Conservation (phyloP, 1,140 invertebrate genomes). For the Anastrepha obliqua region DNA sequence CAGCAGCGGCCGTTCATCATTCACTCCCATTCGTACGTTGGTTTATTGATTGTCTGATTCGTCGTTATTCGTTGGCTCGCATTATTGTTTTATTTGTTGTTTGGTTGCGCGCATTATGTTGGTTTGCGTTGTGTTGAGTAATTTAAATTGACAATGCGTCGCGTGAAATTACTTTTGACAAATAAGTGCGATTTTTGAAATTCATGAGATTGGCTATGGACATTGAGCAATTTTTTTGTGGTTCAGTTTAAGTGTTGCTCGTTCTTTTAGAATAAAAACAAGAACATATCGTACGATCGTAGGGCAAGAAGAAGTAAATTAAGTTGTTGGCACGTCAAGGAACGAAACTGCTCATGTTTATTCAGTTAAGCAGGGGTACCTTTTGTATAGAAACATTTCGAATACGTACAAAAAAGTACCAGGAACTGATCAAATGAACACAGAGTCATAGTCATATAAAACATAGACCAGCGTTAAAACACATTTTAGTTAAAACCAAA, state of each 20-base stretch:
- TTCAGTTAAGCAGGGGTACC: too few species aligned
- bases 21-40: background rate
- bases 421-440: too few species aligned
- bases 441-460: too few species aligned
- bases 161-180: slow-evolving; percentile 50
- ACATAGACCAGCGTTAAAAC: too few species aligned
- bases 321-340: background rate
- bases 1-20: slow-evolving; percentile 1
- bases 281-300: background rate
- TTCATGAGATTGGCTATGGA: background rate
- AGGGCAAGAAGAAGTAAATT: background rate
- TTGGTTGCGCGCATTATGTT: background rate
- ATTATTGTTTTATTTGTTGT: background rate
- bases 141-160: slow-evolving; percentile 53
- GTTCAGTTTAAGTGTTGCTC: background rate
- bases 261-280: background rate
- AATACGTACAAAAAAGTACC: too few species aligned
- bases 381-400: too few species aligned
- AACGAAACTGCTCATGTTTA: background rate
- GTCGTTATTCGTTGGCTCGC: background rate
- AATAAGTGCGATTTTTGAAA: slow-evolving; percentile 47
- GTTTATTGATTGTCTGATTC: slow-evolving; percentile 1
- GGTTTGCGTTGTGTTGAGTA: slow-evolving; percentile 15
- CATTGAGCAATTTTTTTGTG: background rate
- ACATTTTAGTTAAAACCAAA: too few species aligned